phyloP scores from a whole-genome alignment of 2,797 vertebrate species.

The Cottoperca gobio region DNA sequence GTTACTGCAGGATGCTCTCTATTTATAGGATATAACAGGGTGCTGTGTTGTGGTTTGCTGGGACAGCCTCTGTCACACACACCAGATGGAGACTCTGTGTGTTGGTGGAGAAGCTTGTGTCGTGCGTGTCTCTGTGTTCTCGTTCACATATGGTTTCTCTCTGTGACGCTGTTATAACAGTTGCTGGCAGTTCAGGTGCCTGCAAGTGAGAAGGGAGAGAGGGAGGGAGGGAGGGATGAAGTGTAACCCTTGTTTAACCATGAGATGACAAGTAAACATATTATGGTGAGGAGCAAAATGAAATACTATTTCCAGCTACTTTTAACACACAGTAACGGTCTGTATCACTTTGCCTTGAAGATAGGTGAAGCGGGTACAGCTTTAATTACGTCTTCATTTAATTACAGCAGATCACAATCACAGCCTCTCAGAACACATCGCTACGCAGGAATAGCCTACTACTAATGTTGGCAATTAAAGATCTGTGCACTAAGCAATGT shows the following conservation, averaged over 20 bases:
- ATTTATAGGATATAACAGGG: slow-evolving; percentile 60
- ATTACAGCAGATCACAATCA: background rate
- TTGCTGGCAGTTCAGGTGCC: slow-evolving; percentile 58
- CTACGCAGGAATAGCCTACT: too few relatives aligned
- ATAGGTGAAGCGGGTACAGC: background rate
- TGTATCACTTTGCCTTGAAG: background rate
- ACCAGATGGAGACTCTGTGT: slow-evolving; percentile 63
- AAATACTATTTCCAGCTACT: background rate
- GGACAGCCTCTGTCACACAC: slow-evolving; percentile 55
- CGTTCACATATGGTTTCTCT: slow-evolving; percentile 64
- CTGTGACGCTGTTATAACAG: slow-evolving; percentile 45
- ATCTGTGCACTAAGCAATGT: background rate
- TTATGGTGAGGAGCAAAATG: background rate
- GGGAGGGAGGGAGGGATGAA: background rate
- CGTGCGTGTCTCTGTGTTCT: slow-evolving; percentile 32
- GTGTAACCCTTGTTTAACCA: slow-evolving; percentile 28
- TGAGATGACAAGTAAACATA: background rate
- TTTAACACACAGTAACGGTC: background rate
- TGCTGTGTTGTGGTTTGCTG: slow-evolving; percentile 49
- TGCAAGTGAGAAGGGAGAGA: slow-evolving; percentile 21
- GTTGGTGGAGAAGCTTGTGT: slow-evolving; percentile 34
- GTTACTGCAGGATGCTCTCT: slow-evolving; percentile 51
- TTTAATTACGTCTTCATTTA: background rate
- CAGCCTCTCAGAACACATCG: background rate
- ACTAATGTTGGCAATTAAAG: too few relatives aligned